Evolutionary conservation across 2,113 vertebrate genomes (phyloP), one percentile per base, ranked within the genome.

Genomic region (Penelope pileata): DNA sequence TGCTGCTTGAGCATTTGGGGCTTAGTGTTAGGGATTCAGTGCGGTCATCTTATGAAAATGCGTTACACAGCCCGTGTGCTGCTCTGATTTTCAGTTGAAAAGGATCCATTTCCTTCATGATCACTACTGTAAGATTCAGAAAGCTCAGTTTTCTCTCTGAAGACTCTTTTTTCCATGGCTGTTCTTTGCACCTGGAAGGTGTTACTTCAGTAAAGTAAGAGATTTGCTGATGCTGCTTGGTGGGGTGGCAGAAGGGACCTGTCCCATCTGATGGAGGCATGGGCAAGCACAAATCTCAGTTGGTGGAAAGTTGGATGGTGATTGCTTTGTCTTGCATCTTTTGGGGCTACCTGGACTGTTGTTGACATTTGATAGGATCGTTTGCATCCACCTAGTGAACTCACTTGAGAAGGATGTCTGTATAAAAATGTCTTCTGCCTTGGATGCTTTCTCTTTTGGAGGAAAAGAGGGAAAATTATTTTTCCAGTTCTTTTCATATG

Each of bases 401-500:
- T 38, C 8, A 11, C 8, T 58, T 40, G 26, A 68, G 34, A 7
- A 30, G 19, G 12, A 27, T 40, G 3, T 16, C 34, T 38, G 23
- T 12, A 21, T 26, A 18, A 63, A 76, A 42, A 22, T 12, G 1
- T 38, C 70, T 17, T 63, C 53, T 83, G 38, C 17, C 12, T 74
- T 0, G 0, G 50, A 42, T 0, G 2, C 5, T 59, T 64, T 24
- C 19, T 29, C 1, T 60, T 86, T 66, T 40, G n/a, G 38, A 86
- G 69, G 26, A 70, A 50, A 45, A 68, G 16, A 50, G 4, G 13
- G 24, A 48, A 70, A 86, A 21, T 1, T 5, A 3, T 32, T 60
- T 48, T 21, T 53, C 43, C 4, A 68, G 75, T 81, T 38, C 27
- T 50, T 54, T 63, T 67, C 22, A 34, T 42, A 1, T 32, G 47